These are phyloP conservation scores for Podotricha telesiphe DNA, from an alignment of 2,888 invertebrate species.

Conservation along the genomic window DNA sequence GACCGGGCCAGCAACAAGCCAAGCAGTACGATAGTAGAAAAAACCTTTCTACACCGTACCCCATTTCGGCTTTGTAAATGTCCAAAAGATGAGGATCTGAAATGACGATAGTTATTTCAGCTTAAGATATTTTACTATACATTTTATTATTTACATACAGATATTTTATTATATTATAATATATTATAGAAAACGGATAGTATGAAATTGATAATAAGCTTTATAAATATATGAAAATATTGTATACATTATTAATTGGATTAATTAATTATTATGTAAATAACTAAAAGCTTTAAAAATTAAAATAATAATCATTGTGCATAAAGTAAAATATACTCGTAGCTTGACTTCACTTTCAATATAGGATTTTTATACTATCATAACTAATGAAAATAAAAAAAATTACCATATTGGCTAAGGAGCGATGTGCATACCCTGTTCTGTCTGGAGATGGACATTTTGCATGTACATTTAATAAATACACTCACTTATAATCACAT, in stretches of 20 bases:
- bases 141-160: too few relatives aligned
- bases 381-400: not conserved
- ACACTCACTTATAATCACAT: not conserved
- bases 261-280: not conserved
- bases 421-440: constrained; percentile 55
- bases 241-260: not conserved
- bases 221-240: too few relatives aligned
- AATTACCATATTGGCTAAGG: constrained; percentile 69
- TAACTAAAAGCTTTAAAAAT: not conserved
- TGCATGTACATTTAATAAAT: constrained; percentile 31
- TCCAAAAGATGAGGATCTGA: constrained; percentile 72
- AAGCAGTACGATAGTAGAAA: constrained; percentile 75
- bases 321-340: too few relatives aligned
- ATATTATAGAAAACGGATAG: too few relatives aligned
- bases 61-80: constrained; percentile 70
- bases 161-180: not conserved
- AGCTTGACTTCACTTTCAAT: too few relatives aligned
- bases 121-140: not conserved
- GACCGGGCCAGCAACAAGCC: constrained; percentile 75
- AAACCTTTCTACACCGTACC: constrained; percentile 71
- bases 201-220: too few relatives aligned
- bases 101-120: constrained; percentile 16
- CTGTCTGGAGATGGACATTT: constrained; percentile 46
- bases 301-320: too few relatives aligned
- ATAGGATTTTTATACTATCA: too few relatives aligned